Evolutionary conservation across 2,797 vertebrate genomes (phyloP).

Genomic region (Calcarius lapponicus): DNA sequence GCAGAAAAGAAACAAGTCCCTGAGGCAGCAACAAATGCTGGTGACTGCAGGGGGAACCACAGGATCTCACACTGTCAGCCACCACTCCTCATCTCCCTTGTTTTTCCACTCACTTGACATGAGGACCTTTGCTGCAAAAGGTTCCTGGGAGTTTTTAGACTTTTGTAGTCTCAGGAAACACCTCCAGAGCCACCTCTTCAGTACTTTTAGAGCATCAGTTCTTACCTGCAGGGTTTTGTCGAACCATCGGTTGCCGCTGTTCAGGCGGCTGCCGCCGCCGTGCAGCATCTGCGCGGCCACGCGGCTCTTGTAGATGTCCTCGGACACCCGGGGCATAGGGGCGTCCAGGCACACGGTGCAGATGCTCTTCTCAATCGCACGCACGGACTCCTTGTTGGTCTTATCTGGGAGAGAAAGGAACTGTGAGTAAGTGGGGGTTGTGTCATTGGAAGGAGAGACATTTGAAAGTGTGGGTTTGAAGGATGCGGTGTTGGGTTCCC

Average conservation of each 20-base stretch:
- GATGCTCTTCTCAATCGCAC: slow-evolving; percentile 93
- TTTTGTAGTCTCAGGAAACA: not conserved
- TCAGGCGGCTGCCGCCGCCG: slow-evolving; percentile 89
- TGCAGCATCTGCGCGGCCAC: slow-evolving; percentile 95
- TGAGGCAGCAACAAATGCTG: not conserved
- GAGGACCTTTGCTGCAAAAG: not conserved
- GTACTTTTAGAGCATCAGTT: not conserved
- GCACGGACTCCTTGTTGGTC: slow-evolving; percentile 94
- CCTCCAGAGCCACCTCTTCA: not conserved
- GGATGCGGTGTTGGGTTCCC: rapidly evolving
- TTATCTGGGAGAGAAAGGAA: slow-evolving; percentile 80
- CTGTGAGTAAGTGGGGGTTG: not conserved
- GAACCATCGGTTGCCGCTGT: slow-evolving; percentile 98
- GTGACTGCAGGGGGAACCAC: not conserved
- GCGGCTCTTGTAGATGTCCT: slow-evolving; percentile 85
- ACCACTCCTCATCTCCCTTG: not conserved
- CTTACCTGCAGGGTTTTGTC: slow-evolving; percentile 95
- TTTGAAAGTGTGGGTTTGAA: not conserved
- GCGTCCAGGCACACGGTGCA: slow-evolving; percentile 93
- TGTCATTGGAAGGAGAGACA: not conserved
- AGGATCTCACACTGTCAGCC: not conserved
- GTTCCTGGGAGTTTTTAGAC: not conserved
- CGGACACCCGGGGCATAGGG: slow-evolving; percentile 86
- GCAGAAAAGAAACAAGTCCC: slow-evolving; percentile 3
- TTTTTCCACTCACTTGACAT: not conserved